These are phyloP conservation scores for Numida meleagris DNA, from an alignment of 2,113 vertebrate genomes.

Conservation along the genomic window DNA sequence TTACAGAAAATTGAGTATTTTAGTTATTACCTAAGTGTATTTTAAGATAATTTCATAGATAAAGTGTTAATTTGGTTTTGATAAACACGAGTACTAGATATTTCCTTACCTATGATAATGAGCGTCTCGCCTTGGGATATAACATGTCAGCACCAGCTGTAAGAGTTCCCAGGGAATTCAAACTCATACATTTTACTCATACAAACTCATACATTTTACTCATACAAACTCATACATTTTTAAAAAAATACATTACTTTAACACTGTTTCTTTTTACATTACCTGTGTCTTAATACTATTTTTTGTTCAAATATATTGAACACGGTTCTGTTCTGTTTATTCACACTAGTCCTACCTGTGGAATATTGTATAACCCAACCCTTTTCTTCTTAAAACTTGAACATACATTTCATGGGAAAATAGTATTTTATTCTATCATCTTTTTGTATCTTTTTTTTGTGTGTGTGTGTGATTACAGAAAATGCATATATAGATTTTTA, in stretches of 20 bases:
- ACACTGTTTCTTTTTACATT: not conserved
- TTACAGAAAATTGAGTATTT: not conserved
- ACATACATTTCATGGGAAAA: not conserved
- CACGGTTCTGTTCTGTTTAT: not conserved
- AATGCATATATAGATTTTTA: not conserved
- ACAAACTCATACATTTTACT: not conserved
- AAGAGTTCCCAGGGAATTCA: not conserved
- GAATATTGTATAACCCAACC: not conserved
- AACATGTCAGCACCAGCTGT: not conserved
- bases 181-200: not conserved
- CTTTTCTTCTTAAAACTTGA: not conserved
- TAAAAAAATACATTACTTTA: no score
- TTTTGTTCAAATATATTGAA: not conserved
- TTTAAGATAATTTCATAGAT: not conserved
- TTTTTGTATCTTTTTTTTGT: not conserved
- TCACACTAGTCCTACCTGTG: not conserved
- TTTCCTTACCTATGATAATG: not conserved
- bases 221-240: no score
- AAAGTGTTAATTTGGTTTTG: not conserved
- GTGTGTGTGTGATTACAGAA: not conserved
- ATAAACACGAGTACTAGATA: not conserved
- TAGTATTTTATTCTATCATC: not conserved
- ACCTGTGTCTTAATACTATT: not conserved
- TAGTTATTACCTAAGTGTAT: not conserved
- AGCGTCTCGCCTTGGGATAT: not conserved